These are phyloP conservation scores for Galerucella calmariensis DNA, from an alignment of 2,888 invertebrate genomes.

Conservation along the genomic window DNA sequence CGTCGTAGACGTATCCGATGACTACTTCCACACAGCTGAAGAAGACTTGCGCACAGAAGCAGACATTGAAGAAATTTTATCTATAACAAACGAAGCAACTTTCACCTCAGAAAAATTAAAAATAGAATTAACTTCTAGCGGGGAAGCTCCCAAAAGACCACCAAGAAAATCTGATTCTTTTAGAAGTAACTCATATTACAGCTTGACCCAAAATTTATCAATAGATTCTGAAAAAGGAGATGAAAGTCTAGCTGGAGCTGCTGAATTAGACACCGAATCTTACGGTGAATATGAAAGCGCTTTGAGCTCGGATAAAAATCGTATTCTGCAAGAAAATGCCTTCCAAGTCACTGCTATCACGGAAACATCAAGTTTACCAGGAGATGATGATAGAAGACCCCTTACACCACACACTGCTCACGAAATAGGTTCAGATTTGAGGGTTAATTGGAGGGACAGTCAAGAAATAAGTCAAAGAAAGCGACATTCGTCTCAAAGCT, in stretches of 20 bases:
- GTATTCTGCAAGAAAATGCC: constrained; percentile 56
- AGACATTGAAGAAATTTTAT: constrained; percentile 83
- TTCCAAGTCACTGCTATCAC: constrained; percentile 63
- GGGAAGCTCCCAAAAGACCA: constrained; percentile 71
- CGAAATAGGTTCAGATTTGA: constrained; percentile 64
- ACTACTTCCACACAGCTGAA: constrained; percentile 83
- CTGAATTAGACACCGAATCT: constrained; percentile 73
- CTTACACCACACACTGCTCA: constrained; percentile 62
- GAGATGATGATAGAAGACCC: constrained; percentile 58
- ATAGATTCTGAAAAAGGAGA: constrained; percentile 68
- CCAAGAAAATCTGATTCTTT: constrained; percentile 74
- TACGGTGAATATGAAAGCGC: constrained; percentile 77
- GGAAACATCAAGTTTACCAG: constrained; percentile 62
- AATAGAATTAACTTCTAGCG: constrained; percentile 65
- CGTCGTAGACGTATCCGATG: constrained; percentile 88
- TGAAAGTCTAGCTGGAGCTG: constrained; percentile 64
- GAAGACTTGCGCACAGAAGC: constrained; percentile 88
- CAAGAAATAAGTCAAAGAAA: constrained; percentile 61
- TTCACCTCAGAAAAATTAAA: constrained; percentile 70
- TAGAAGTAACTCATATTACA: constrained; percentile 70
- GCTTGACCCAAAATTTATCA: constrained; percentile 72
- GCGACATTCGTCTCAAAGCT: constrained; percentile 58
- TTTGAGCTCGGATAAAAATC: constrained; percentile 67
- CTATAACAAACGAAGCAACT: constrained; percentile 79
- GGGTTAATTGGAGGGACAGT: constrained; percentile 64